Evolutionary conservation across 2,888 invertebrate species (phyloP).

Genomic region (Charanyca ferruginea): DNA sequence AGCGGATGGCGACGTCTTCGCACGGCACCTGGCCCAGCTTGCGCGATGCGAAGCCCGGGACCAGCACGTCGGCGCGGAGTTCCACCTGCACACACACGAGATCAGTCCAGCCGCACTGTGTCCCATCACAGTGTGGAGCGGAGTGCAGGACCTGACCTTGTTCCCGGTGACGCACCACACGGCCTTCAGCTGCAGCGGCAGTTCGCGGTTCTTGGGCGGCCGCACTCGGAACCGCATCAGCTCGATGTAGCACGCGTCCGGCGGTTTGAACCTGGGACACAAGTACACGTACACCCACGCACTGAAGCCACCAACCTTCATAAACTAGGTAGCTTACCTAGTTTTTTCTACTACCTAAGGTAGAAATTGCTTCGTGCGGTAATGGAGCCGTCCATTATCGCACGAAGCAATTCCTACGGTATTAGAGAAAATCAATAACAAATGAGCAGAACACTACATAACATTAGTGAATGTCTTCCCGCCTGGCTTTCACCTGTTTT

Average conservation of each 20-base stretch:
- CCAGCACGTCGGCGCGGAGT: constrained; percentile 98
- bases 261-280: constrained; percentile 95
- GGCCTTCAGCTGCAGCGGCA: constrained; percentile 98
- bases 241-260: constrained; percentile 99
- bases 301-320: background rate
- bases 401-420: no score
- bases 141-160: constrained; percentile 87
- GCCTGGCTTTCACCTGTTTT: no score
- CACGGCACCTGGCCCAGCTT: constrained; percentile 99
- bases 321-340: background rate
- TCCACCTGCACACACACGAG: constrained; percentile 93
- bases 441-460: no score
- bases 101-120: no score
- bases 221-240: constrained; percentile 98
- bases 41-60: constrained; percentile 98
- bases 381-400: no score
- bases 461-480: no score
- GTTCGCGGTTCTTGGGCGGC: constrained; percentile 98
- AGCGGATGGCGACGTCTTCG: constrained; percentile 98
- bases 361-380: no score
- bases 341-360: no score
- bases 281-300: no score
- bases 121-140: no score
- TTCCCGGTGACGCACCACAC: constrained; percentile 97
- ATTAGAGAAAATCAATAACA: no score